phyloP scores from a whole-genome alignment of 2,888 invertebrate species.

The Macrostomum cliftonense region DNA sequence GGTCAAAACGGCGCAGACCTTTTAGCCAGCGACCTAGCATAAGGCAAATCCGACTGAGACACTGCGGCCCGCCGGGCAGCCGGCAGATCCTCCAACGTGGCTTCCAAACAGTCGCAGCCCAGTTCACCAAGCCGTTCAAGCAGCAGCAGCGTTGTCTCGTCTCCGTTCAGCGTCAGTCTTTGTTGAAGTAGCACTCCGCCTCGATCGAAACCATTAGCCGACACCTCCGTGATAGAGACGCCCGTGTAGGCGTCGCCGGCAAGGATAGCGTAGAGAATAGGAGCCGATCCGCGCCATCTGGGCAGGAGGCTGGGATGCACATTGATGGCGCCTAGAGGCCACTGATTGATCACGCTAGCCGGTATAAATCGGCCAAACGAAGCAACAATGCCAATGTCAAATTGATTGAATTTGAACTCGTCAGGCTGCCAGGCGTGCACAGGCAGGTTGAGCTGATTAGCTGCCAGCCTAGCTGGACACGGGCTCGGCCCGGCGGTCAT shows the following conservation, averaged over 20 bases:
- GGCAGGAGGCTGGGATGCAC: constrained; percentile 79
- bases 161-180: no score
- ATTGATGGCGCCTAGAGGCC: constrained; percentile 45
- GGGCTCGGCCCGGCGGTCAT: background rate
- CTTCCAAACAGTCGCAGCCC: no score
- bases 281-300: constrained; percentile 77
- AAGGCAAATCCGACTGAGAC: no score
- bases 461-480: constrained; percentile 49
- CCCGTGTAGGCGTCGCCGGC: constrained; percentile 63
- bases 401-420: constrained; percentile 36
- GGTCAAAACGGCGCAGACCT: no score
- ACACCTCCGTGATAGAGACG: constrained; percentile 66
- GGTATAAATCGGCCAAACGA: constrained; percentile 84
- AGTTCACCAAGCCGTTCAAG: no score
- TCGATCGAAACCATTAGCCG: constrained; percentile 15
- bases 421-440: constrained; percentile 47
- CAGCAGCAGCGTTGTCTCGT: no score
- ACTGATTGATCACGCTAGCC: constrained; percentile 50
- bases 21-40: no score
- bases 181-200: no score
- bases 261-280: constrained; percentile 63
- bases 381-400: constrained; percentile 69
- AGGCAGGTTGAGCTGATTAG: constrained; percentile 45
- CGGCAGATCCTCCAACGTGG: no score
- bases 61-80: no score